Evolutionary conservation across 2,113 vertebrate genomes (phyloP).

Genomic region (Delphinus delphis): DNA sequence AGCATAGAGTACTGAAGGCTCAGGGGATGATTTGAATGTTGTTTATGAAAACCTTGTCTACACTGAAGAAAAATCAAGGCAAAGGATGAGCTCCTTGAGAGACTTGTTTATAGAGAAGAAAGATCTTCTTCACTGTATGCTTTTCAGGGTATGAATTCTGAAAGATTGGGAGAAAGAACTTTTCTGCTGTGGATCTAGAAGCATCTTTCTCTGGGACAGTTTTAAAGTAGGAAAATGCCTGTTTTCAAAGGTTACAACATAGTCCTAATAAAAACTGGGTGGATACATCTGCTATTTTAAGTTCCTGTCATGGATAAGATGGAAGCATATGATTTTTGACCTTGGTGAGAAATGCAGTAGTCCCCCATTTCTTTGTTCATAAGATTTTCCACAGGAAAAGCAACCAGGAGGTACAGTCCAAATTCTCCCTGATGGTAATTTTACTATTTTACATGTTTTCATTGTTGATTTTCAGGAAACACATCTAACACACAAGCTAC

Average conservation of each 20-base stretch:
- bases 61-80: neutral
- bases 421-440: neutral
- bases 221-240: constrained; percentile 6
- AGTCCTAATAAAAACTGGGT: neutral
- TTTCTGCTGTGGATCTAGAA: neutral
- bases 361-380: neutral
- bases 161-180: neutral
- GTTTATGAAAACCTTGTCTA: neutral
- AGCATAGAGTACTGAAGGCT: neutral
- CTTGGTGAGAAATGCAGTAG: neutral
- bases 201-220: neutral
- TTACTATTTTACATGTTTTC: neutral
- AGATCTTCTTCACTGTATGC: neutral
- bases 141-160: neutral
- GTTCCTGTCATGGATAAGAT: neutral
- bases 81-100: neutral
- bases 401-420: neutral
- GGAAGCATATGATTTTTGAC: neutral
- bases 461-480: neutral
- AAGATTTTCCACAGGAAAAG: neutral
- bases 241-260: neutral
- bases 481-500: too few relatives aligned
- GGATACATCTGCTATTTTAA: neutral
- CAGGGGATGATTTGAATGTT: neutral
- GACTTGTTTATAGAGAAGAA: neutral